These are phyloP conservation scores for Acronicta aceris DNA, from an alignment of 2,888 invertebrate species.

Conservation along the genomic window DNA sequence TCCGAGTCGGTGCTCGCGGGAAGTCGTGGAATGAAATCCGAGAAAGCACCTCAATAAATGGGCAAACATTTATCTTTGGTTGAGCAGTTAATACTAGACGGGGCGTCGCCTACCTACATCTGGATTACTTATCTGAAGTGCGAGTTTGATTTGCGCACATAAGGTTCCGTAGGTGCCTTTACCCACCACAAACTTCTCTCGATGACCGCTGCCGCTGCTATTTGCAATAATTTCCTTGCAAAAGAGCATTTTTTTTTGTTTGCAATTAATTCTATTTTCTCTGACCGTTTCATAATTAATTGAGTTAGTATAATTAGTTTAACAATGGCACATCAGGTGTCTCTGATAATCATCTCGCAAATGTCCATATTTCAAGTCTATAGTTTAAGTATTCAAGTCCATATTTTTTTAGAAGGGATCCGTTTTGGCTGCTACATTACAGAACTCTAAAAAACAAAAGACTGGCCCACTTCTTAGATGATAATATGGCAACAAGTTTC, in stretches of 20 bases:
- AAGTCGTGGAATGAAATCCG: slow-evolving; percentile 63
- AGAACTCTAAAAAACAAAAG: slow-evolving; percentile 29
- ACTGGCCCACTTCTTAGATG: slow-evolving; percentile 7
- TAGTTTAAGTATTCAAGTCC: no score
- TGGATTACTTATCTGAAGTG: slow-evolving; percentile 41
- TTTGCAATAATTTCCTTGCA: no score
- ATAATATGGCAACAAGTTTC: slow-evolving; percentile 10
- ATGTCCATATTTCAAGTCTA: no score
- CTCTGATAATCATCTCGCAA: no score
- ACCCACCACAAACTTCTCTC: neutral
- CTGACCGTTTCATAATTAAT: no score
- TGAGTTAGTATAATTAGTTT: no score
- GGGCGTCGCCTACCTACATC: slow-evolving; percentile 60
- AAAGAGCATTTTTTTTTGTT: neutral
- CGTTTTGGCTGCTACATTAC: neutral
- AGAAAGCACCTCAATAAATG: slow-evolving; percentile 69
- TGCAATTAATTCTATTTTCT: no score
- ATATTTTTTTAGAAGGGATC: neutral
- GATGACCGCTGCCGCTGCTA: neutral
- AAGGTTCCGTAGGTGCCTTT: neutral
- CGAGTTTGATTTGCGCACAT: neutral
- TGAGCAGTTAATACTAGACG: slow-evolving; percentile 66
- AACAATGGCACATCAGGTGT: no score
- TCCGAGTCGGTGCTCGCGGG: slow-evolving; percentile 51
- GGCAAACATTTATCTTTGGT: slow-evolving; percentile 69